These are phyloP conservation scores for Aplysina aerophoba DNA, from an alignment of 37 sponge, comb jelly and placozoan species.

Conservation along the genomic window DNA sequence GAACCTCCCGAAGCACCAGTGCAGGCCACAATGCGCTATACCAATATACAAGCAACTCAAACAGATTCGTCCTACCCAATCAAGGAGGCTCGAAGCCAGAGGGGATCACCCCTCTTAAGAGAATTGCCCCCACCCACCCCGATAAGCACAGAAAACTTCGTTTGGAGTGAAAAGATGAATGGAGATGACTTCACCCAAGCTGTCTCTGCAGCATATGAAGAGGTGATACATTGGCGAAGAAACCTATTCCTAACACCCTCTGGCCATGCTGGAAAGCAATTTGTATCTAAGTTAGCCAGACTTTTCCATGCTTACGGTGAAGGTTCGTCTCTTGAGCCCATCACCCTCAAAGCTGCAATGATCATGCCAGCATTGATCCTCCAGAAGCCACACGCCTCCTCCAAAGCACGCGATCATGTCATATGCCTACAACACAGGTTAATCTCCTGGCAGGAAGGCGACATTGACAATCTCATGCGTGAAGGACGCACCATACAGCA, in stretches of 20 bases:
- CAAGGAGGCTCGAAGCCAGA: too few relatives aligned
- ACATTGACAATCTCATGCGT: not conserved
- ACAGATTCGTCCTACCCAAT: too few relatives aligned
- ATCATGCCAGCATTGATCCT: not conserved
- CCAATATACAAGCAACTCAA: too few relatives aligned
- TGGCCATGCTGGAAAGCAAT: not conserved
- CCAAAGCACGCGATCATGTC: not conserved
- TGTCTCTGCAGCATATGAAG: not conserved
- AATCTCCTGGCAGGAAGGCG: not conserved
- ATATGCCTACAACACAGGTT: not conserved
- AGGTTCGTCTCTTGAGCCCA: not conserved
- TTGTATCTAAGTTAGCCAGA: not conserved
- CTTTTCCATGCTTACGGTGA: not conserved
- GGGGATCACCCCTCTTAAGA: too few relatives aligned
- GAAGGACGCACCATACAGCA: conserved; percentile 5
- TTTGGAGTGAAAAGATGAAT: not conserved
- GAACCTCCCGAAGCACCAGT: too few relatives aligned
- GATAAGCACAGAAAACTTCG: not conserved
- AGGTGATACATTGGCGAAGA: not conserved
- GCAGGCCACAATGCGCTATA: too few relatives aligned
- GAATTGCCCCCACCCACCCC: not conserved
- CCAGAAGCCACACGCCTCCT: not conserved
- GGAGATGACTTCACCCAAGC: not conserved
- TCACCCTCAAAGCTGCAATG: conserved; percentile 11
- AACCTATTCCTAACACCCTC: not conserved